Evolutionary conservation across 2,888 invertebrate species (phyloP).

Genomic region (Ditula angustiorana): DNA sequence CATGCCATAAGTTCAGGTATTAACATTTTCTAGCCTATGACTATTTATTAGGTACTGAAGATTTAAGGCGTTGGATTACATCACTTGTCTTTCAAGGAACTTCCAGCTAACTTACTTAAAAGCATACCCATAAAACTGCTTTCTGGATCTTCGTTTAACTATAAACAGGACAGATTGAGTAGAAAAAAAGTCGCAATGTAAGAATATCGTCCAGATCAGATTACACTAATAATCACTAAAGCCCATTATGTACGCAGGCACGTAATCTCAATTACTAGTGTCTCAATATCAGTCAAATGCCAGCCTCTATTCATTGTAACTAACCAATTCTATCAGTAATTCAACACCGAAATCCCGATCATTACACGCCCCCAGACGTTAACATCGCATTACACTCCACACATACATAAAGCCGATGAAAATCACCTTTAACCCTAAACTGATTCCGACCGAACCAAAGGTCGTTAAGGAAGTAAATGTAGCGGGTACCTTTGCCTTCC

Average conservation of each 20-base stretch:
- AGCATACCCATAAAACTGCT: no score
- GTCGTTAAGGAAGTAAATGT: slow-evolving; percentile 82
- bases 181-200: not conserved
- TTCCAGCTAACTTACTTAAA: no score
- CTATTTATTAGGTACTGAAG: not conserved
- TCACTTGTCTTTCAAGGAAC: no score
- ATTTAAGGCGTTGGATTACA: no score
- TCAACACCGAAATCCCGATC: slow-evolving; percentile 37
- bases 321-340: slow-evolving; percentile 27
- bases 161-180: not conserved
- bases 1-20: no score
- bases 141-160: not conserved
- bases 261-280: slow-evolving; percentile 20
- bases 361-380: slow-evolving; percentile 19
- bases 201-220: not conserved
- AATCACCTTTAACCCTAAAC: slow-evolving; percentile 80
- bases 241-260: slow-evolving; percentile 29
- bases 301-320: slow-evolving; percentile 1
- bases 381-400: slow-evolving; percentile 19
- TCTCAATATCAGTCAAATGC: slow-evolving; percentile 5
- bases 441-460: slow-evolving; percentile 73
- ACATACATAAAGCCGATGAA: slow-evolving; percentile 51
- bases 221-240: slow-evolving; percentile 8
- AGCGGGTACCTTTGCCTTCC: slow-evolving; percentile 67
- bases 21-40: no score